Percentiles rank a stretch among this genome's conserved stretches.
Conservation (phyloP, 2,797 vertebrate species). For the Lutjanus campechanus region DNA sequence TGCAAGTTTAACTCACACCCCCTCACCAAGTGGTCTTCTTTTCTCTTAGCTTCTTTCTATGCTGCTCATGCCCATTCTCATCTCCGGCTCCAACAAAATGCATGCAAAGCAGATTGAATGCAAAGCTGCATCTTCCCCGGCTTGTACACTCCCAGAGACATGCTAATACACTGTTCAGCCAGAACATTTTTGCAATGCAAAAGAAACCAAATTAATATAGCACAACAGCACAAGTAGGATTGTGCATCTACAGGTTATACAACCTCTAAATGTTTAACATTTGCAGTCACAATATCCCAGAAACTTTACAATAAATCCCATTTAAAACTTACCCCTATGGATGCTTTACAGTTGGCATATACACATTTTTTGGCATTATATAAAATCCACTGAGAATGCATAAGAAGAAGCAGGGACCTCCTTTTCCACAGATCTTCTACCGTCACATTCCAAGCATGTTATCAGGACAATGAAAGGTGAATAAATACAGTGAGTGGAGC, state of each 20-base stretch:
- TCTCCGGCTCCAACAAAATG: conserved; percentile 64
- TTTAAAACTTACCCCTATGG: conserved; percentile 76
- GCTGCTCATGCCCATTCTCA: conserved; percentile 77
- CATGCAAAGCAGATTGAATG: conserved; percentile 76
- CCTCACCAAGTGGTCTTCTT: conserved; percentile 67
- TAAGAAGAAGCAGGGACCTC: conserved; percentile 59
- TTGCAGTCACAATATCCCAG: conserved; percentile 14
- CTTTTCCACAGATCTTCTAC: conserved; percentile 74
- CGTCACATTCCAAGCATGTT: conserved; percentile 82
- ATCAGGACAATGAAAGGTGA: conserved; percentile 87
- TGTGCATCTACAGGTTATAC: conserved; percentile 30
- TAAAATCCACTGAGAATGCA: conserved; percentile 63
- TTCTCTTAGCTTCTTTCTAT: conserved; percentile 76
- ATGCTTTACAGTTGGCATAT: conserved; percentile 50
- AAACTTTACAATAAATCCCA: conserved; percentile 26
- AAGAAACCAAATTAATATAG: conserved; percentile 58
- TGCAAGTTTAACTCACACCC: conserved; percentile 70
- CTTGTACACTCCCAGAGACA: conserved; percentile 38
- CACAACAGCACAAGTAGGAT: conserved; percentile 5
- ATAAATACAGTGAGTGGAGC: conserved; percentile 83
- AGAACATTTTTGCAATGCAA: conserved; percentile 77
- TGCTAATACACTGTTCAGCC: conserved; percentile 34
- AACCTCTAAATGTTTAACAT: conserved; percentile 8
- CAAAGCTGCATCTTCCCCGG: conserved; percentile 49
- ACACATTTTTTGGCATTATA: conserved; percentile 17